phyloP scores from a whole-genome alignment of 2,113 vertebrate species.

The Psilopsiagon aurifrons region DNA sequence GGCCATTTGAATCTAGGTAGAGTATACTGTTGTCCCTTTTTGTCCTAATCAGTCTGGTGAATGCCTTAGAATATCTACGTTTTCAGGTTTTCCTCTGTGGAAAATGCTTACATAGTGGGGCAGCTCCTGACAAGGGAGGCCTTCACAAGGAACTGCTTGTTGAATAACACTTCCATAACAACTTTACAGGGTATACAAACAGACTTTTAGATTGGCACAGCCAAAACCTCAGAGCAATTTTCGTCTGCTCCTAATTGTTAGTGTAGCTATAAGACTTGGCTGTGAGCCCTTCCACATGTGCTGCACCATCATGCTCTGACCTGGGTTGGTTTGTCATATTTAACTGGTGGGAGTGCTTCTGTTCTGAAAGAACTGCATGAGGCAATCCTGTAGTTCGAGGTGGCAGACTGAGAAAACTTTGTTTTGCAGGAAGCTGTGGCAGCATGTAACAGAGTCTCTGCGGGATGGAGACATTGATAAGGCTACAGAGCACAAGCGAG shows the following conservation, averaged over 20 bases:
- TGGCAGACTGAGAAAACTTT: neutral
- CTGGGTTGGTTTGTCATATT: neutral
- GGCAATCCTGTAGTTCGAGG: neutral
- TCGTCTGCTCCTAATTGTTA: neutral
- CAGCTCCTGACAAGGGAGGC: neutral
- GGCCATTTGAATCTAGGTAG: constrained; percentile 91
- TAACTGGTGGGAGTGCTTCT: neutral
- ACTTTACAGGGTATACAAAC: neutral
- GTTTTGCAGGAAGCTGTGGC: constrained; percentile 87
- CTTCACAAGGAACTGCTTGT: neutral
- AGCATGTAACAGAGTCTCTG: constrained; percentile 89
- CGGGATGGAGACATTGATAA: constrained; percentile 91
- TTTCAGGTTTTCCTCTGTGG: neutral
- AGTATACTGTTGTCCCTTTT: neutral
- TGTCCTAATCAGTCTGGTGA: neutral
- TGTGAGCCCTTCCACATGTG: rapidly evolving
- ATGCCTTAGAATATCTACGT: neutral
- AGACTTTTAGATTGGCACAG: neutral
- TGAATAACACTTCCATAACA: neutral
- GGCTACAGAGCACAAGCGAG: constrained; percentile 92
- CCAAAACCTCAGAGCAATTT: neutral
- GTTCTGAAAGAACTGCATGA: neutral
- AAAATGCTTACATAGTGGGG: neutral
- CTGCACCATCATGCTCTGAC: rapidly evolving
- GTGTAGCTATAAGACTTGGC: neutral